A percentile compares a stretch with the other conserved stretches of the same genome.
These are phyloP conservation scores for Hozukius guyotensis DNA, from an alignment of 2,797 vertebrate genomes.

Conservation along the genomic window DNA sequence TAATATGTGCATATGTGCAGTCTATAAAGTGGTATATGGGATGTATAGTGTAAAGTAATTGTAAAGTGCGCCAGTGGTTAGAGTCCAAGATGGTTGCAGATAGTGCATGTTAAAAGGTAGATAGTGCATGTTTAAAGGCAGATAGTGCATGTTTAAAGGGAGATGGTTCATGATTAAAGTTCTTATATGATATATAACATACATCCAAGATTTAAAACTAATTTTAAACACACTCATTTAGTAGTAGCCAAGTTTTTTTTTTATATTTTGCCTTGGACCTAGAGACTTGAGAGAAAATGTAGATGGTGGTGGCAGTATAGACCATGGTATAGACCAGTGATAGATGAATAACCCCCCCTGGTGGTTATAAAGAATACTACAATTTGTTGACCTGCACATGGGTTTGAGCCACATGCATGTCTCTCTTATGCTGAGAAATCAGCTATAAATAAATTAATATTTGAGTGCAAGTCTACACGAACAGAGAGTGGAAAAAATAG, in stretches of 20 bases:
- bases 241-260: not conserved
- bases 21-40: too few species aligned
- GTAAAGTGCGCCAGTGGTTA: too few species aligned
- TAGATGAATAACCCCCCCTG: slow-evolving; percentile 28
- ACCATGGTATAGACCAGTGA: not conserved
- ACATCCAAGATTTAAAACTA: not conserved
- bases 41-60: too few species aligned
- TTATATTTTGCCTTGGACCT: not conserved
- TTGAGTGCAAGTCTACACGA: not conserved
- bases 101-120: too few species aligned
- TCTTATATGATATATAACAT: too few species aligned
- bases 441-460: not conserved
- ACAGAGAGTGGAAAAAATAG: not conserved
- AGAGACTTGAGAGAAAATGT: not conserved
- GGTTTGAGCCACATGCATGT: not conserved
- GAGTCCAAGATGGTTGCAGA: too few species aligned
- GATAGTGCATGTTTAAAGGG: too few species aligned
- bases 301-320: fast-evolving
- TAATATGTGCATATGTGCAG: too few species aligned
- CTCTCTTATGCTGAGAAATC: not conserved
- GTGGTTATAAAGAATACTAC: slow-evolving; percentile 22
- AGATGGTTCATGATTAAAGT: too few species aligned
- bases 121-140: too few species aligned
- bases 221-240: not conserved
- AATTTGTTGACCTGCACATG: not conserved